Percentiles rank a stretch among this genome's conserved stretches.
Evolutionary conservation across 2,113 vertebrate genomes (phyloP).

Genomic region (Aegotheles bennettii): DNA sequence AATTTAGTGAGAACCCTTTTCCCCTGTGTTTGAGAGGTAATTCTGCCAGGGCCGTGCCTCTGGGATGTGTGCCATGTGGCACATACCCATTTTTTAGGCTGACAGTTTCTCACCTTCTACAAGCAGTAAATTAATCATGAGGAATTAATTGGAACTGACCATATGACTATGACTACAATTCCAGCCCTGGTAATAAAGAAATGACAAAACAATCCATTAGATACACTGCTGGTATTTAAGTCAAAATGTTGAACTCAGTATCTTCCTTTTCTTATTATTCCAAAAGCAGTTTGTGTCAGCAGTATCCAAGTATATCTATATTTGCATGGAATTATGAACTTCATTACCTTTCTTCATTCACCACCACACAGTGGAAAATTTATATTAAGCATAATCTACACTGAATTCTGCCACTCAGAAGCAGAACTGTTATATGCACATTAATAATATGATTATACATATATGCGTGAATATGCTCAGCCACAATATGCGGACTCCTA

Average conservation of each 20-base stretch:
- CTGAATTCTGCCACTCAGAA: conserved; percentile 21
- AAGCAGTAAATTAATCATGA: conserved; percentile 48
- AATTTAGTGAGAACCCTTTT: not conserved
- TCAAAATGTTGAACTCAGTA: not conserved
- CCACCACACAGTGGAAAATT: not conserved
- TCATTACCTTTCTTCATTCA: conserved; percentile 45
- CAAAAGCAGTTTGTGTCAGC: conserved; percentile 1
- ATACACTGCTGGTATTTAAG: conserved; percentile 23
- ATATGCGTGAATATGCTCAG: not conserved
- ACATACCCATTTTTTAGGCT: not conserved
- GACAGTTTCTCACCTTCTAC: conserved; percentile 29
- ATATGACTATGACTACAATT: not conserved
- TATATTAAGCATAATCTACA: conserved; percentile 2
- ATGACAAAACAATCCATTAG: conserved; percentile 48
- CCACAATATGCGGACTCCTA: not conserved
- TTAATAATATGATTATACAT: not conserved
- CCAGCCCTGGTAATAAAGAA: conserved; percentile 19
- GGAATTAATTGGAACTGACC: conserved; percentile 40
- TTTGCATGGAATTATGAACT: conserved; percentile 35
- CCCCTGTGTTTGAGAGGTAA: not conserved
- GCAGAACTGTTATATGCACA: not conserved
- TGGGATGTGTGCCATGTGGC: not conserved
- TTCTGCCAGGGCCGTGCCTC: not conserved
- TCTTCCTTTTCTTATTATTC: conserved; percentile 17
- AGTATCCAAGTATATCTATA: conserved; percentile 43